phyloP scores from a whole-genome alignment of 2,888 invertebrate species.

The Acleris sparsana region DNA sequence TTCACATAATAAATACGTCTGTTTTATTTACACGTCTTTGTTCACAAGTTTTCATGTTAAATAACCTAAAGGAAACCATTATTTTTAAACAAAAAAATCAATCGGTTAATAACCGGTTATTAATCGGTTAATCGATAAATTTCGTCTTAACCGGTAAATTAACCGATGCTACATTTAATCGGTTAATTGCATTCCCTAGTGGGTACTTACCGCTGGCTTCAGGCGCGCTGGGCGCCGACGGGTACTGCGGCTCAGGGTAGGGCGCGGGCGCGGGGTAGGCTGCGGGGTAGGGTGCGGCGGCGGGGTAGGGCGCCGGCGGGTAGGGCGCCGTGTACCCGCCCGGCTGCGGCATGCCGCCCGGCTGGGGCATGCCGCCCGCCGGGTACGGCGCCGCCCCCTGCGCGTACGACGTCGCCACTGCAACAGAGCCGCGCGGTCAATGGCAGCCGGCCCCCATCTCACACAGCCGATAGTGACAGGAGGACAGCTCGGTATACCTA shows the following conservation, averaged over 20 bases:
- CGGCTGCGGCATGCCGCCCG: conserved; percentile 47
- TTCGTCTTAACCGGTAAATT: too few species aligned
- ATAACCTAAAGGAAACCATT: too few species aligned
- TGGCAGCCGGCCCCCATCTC: not conserved
- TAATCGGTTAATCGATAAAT: too few species aligned
- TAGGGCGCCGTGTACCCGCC: conserved; percentile 36
- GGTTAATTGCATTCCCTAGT: too few species aligned
- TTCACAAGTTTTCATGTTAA: too few species aligned
- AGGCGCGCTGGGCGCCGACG: conserved; percentile 58
- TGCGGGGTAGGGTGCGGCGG: conserved; percentile 37
- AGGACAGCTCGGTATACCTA: too few species aligned
- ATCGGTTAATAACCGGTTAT: too few species aligned
- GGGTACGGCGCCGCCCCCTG: conserved; percentile 40
- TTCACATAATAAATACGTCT: too few species aligned
- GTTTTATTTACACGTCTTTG: too few species aligned
- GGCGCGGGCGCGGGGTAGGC: conserved; percentile 32
- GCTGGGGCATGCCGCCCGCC: conserved; percentile 45
- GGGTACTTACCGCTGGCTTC: conserved; percentile 43
- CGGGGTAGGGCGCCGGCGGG: conserved; percentile 40
- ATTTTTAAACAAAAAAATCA: too few species aligned
- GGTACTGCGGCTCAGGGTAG: conserved; percentile 39
- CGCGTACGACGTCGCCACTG: conserved; percentile 40
- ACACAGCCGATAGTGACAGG: too few species aligned
- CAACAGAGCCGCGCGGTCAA: not conserved
- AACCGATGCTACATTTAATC: too few species aligned